These are phyloP conservation scores for Drosophila nr. medialis DNA, from an alignment of 2,888 invertebrate genomes.

Conservation along the genomic window DNA sequence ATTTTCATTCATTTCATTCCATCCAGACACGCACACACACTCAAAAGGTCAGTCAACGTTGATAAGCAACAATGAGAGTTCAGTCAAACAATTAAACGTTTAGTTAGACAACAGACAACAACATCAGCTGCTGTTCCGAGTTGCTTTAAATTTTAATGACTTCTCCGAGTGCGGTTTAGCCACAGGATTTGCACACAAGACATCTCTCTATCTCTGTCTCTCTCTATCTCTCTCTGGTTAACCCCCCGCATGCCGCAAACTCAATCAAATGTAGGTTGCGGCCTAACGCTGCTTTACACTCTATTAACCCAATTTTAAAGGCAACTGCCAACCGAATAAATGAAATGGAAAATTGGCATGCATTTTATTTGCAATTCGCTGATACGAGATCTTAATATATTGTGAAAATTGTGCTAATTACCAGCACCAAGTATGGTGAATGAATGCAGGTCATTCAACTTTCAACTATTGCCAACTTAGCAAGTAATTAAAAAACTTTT, in stretches of 20 bases:
- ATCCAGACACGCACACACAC: not conserved
- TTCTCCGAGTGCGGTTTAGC: slow-evolving; percentile 68
- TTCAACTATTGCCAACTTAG: slow-evolving; percentile 34
- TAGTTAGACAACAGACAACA: slow-evolving; percentile 23
- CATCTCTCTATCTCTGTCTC: slow-evolving; percentile 1
- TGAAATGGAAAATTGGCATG: slow-evolving; percentile 74
- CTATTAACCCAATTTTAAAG: slow-evolving; percentile 82
- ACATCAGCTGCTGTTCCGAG: slow-evolving; percentile 35
- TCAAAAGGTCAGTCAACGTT: slow-evolving; percentile 27
- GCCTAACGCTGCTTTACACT: slow-evolving; percentile 69
- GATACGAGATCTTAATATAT: slow-evolving; percentile 14
- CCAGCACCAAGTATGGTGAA: slow-evolving; percentile 4
- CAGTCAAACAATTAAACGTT: slow-evolving; percentile 50
- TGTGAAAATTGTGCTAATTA: not conserved
- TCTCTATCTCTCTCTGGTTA: not conserved
- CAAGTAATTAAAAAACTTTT: slow-evolving; percentile 69
- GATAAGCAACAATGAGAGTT: slow-evolving; percentile 16
- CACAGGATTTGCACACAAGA: slow-evolving; percentile 25
- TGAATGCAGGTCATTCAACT: slow-evolving; percentile 40
- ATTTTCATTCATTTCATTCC: slow-evolving; percentile 7
- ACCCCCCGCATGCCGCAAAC: slow-evolving; percentile 3
- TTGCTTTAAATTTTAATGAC: slow-evolving; percentile 72
- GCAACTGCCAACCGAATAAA: slow-evolving; percentile 72
- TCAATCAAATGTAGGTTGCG: slow-evolving; percentile 71
- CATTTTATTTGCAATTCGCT: slow-evolving; percentile 23